Evolutionary conservation across 1,140 invertebrate species (phyloP), one percentile per base, ranked within the genome.

Genomic region (Batillaria attramentaria): DNA sequence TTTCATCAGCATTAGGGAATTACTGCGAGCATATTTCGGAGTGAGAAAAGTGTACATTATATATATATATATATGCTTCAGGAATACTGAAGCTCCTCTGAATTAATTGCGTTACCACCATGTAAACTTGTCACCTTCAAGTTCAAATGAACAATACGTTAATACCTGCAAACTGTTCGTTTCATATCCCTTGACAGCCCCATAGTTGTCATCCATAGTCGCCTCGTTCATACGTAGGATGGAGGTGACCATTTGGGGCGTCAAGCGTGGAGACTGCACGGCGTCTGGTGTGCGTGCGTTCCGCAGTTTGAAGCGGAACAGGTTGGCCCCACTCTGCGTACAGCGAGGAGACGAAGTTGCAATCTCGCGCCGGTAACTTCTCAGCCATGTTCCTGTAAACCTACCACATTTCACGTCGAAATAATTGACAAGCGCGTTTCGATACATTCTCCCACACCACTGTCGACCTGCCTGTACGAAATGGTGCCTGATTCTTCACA

Each of bases 151-250:
- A n/a, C n/a, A n/a, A n/a, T n/a, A n/a, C n/a, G n/a, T n/a, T n/a
- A n/a, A n/a, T n/a, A 81, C 80, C 69, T 95, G 93, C 54, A 99
- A 91, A 86, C 98, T 96, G 93, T 99, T 99, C 0, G 95, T 95
- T 89, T 98, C 97, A 90, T 97, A 97, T 37, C 76, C 72, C 46
- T 84, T 84, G 10, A 90, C 80, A 13, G 85, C 81, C 60, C 86
- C 87, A 66, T 86, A 78, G 37, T 79, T 79, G 18, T 83, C 75
- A 1, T 84, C 84, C 37, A 84, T 78, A 20, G 78, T 72, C 16
- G 65, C 80, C 79, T 90, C 88, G 79, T 86, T 84, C 28, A 84
- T 74, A 31, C 81, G 65, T 5, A 90, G 73, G 66, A 88, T 87
- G 4, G 84, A 82, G 13, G 87, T 86, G 3, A 90, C 87, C 81